These are phyloP conservation scores for Himantopus leucocephalus DNA, from an alignment of 2,113 vertebrate genomes.

Conservation along the genomic window DNA sequence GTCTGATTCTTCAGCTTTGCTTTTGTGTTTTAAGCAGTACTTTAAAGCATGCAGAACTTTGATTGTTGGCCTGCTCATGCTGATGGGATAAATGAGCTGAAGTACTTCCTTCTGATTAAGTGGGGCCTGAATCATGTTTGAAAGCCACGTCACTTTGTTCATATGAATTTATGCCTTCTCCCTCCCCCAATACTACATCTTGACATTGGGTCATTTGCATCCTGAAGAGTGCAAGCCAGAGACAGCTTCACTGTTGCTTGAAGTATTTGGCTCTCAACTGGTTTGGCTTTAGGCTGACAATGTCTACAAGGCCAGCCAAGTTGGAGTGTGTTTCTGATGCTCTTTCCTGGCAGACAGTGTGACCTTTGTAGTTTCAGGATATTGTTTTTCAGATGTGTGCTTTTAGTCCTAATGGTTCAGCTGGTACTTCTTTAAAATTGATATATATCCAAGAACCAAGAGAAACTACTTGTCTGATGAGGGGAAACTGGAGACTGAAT, in stretches of 20 bases:
- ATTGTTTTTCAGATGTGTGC: not conserved
- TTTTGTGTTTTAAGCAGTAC: not conserved
- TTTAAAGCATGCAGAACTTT: not conserved
- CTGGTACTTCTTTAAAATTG: not conserved
- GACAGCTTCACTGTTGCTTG: not conserved
- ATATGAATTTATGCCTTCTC: not conserved
- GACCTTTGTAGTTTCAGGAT: not conserved
- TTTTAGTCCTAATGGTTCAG: not conserved
- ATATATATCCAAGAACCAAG: not conserved
- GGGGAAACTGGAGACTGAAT: not conserved
- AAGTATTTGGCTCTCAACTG: not conserved
- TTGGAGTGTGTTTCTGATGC: not conserved
- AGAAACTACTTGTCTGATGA: not conserved
- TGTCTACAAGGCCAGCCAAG: not conserved
- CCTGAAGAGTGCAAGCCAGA: not conserved
- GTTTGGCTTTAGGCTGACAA: conserved; percentile 9
- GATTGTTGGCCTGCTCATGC: not conserved
- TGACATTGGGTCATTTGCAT: not conserved
- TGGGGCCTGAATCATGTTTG: not conserved
- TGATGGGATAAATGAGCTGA: not conserved
- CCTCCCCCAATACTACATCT: not conserved
- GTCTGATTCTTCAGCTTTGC: not conserved
- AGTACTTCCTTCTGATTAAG: not conserved
- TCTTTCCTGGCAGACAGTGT: not conserved
- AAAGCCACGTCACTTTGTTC: not conserved